phyloP scores from a whole-genome alignment of 2,888 invertebrate genomes.

The Cactoblastis cactorum region DNA sequence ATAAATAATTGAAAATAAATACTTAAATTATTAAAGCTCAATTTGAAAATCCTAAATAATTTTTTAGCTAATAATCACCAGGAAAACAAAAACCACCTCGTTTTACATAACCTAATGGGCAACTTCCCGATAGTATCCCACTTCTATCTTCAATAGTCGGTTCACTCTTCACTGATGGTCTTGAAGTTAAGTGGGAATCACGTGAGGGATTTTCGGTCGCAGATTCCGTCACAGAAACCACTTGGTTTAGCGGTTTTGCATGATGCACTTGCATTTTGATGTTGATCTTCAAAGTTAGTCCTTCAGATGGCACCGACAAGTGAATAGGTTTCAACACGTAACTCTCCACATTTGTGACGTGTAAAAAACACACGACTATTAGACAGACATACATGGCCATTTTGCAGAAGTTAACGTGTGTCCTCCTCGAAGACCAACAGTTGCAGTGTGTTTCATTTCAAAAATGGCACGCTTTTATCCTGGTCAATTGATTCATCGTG shows the following conservation, averaged over 20 bases:
- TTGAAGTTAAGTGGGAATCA: neutral
- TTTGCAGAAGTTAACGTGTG: neutral
- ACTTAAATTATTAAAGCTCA: neutral
- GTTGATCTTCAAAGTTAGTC: conserved; percentile 3
- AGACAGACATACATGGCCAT: conserved; percentile 1
- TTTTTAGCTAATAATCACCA: conserved; percentile 25
- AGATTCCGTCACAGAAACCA: neutral
- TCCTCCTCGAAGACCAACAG: neutral
- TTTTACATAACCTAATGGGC: conserved; percentile 31
- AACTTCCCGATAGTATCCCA: conserved; percentile 25
- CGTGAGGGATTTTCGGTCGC: neutral
- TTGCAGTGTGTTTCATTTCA: neutral
- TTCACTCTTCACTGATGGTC: neutral
- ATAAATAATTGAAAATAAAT: neutral
- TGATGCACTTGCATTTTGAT: neutral
- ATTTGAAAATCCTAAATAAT: neutral
- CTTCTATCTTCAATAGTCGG: conserved; percentile 27
- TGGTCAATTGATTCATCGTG: neutral
- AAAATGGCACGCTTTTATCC: neutral
- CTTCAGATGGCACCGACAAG: conserved; percentile 1
- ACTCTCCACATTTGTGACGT: neutral
- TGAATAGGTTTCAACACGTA: neutral
- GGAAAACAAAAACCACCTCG: conserved; percentile 36
- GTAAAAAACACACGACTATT: neutral
- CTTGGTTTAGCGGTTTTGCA: neutral